These are phyloP conservation scores for Campopleginae sp. DNA, from an alignment of 2,888 invertebrate genomes.

Conservation along the genomic window DNA sequence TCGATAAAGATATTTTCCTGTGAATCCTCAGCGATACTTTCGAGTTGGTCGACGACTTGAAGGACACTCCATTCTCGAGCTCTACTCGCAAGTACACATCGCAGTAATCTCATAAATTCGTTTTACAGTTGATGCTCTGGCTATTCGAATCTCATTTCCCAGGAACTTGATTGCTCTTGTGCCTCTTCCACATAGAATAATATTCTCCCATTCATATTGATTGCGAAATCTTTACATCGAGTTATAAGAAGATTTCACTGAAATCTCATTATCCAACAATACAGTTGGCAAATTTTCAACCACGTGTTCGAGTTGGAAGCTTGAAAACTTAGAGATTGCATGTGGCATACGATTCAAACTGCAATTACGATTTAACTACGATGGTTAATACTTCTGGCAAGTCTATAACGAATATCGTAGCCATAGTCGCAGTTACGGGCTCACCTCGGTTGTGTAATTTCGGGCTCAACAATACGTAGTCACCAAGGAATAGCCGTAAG, in stretches of 20 bases:
- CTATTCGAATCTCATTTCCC: conserved; percentile 34
- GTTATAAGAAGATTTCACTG: conserved; percentile 1
- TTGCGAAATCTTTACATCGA: not conserved
- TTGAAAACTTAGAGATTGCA: not conserved
- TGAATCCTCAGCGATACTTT: not conserved
- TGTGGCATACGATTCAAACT: not conserved
- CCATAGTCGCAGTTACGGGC: not conserved
- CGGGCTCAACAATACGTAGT: conserved; percentile 16
- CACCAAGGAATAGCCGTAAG: conserved; percentile 44
- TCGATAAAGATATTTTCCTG: not conserved
- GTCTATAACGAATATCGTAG: conserved; percentile 13
- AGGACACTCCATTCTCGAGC: not conserved
- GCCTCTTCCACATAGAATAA: conserved; percentile 5
- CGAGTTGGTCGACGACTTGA: not conserved
- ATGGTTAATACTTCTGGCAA: conserved; percentile 6
- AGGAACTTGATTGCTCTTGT: conserved; percentile 1
- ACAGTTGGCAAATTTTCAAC: conserved; percentile 19
- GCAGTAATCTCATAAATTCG: conserved; percentile 48
- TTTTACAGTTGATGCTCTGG: conserved; percentile 60
- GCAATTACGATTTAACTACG: conserved; percentile 12
- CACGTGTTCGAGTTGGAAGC: not conserved
- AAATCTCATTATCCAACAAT: conserved; percentile 39
- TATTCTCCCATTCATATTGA: not conserved
- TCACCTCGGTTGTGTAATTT: not conserved
- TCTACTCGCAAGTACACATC: not conserved